These are phyloP conservation scores for Leptatherina wallacei DNA, from an alignment of 2,797 vertebrate species.

Conservation along the genomic window DNA sequence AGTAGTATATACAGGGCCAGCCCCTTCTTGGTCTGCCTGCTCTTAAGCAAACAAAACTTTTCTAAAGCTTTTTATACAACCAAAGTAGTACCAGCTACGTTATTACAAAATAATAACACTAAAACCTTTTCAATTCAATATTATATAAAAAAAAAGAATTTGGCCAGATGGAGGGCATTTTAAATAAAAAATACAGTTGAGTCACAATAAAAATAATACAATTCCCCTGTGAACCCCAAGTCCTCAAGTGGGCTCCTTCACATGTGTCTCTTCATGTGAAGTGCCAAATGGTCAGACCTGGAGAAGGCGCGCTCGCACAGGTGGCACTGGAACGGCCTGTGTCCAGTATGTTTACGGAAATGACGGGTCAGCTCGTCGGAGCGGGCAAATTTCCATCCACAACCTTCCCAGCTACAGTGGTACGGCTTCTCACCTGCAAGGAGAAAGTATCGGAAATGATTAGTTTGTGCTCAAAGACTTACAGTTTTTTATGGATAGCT, in stretches of 20 bases:
- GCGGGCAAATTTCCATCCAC: slow-evolving; percentile 99
- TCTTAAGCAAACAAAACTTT: slow-evolving; percentile 81
- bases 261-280: slow-evolving; percentile 99
- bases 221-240: slow-evolving; percentile 48
- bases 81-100: slow-evolving; percentile 90
- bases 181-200: slow-evolving; percentile 79
- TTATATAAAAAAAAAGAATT: slow-evolving; percentile 70
- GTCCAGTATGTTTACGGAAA: slow-evolving; percentile 98
- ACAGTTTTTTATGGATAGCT: background rate
- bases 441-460: slow-evolving; percentile 14
- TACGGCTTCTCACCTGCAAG: slow-evolving; percentile 96
- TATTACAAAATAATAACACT: slow-evolving; percentile 83
- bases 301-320: slow-evolving; percentile 98
- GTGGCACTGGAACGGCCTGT: slow-evolving; percentile 98
- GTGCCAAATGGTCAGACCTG: slow-evolving; percentile 94
- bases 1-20: slow-evolving; percentile 84
- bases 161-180: slow-evolving; percentile 79
- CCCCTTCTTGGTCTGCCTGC: slow-evolving; percentile 80
- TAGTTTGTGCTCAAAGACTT: background rate
- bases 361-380: slow-evolving; percentile 98
- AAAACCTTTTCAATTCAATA: slow-evolving; percentile 71
- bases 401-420: slow-evolving; percentile 99
- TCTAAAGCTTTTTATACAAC: slow-evolving; percentile 78
- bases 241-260: slow-evolving; percentile 75
- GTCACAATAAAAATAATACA: slow-evolving; percentile 66